Percentiles rank a stretch among this genome's conserved stretches.
These are phyloP conservation scores for Odontamblyopus lacepedii DNA, from an alignment of 2,797 vertebrate species.

Conservation along the genomic window DNA sequence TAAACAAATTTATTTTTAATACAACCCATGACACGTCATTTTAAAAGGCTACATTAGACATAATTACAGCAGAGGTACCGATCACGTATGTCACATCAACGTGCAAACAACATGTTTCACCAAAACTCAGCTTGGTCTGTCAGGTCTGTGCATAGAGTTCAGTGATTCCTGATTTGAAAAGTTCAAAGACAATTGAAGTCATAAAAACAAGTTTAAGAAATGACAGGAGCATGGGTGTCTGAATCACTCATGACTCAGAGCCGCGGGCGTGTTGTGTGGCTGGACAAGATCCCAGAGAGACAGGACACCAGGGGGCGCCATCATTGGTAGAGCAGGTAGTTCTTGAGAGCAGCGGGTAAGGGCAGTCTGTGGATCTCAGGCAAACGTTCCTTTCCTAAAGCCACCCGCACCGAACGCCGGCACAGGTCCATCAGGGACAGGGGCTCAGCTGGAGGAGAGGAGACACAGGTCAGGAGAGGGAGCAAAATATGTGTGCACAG, in stretches of 20 bases:
- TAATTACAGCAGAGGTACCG: conserved; percentile 61
- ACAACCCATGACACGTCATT: conserved; percentile 26
- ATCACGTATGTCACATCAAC: conserved; percentile 47
- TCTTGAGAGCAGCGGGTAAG: conserved; percentile 94
- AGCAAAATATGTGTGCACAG: not conserved
- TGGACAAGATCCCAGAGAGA: conserved; percentile 65
- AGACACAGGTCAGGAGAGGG: conserved; percentile 8
- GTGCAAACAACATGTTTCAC: conserved; percentile 47
- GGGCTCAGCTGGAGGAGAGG: conserved; percentile 85
- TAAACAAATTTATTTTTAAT: conserved; percentile 24
- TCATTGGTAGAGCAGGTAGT: conserved; percentile 99
- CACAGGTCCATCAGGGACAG: conserved; percentile 97
- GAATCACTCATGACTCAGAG: conserved; percentile 57
- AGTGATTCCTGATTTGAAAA: conserved; percentile 67
- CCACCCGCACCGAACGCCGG: conserved; percentile 91
- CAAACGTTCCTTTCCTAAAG: conserved; percentile 92
- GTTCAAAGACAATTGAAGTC: conserved; percentile 67
- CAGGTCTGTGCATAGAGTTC: conserved; percentile 73
- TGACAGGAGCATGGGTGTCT: conserved; percentile 57
- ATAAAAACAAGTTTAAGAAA: conserved; percentile 67
- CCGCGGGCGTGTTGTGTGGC: conserved; percentile 63
- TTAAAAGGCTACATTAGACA: conserved; percentile 49
- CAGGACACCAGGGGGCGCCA: conserved; percentile 52
- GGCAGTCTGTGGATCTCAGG: conserved; percentile 90
- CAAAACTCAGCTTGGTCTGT: conserved; percentile 42